These are phyloP conservation scores for Urosaurus nigricauda DNA, from an alignment of 2,797 vertebrate genomes.

Conservation along the genomic window DNA sequence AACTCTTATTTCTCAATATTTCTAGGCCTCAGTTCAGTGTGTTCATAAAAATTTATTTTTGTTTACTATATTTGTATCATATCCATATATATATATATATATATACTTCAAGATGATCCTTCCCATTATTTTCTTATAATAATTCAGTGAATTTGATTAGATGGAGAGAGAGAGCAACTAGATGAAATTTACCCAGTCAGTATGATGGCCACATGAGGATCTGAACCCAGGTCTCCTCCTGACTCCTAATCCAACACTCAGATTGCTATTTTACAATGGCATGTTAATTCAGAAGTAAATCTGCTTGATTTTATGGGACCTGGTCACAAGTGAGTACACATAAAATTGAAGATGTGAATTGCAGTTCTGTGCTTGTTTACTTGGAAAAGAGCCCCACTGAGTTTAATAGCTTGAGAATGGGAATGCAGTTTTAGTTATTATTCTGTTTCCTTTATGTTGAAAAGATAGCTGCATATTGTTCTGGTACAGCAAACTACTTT, in stretches of 20 bases:
- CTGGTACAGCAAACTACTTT: conserved; percentile 7
- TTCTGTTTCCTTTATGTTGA: conserved; percentile 35
- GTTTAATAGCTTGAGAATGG: not conserved
- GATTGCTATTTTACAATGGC: not conserved
- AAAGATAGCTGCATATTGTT: not conserved
- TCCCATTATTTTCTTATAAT: not conserved
- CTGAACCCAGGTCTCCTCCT: not conserved
- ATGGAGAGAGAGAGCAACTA: no score
- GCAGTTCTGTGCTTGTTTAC: not conserved
- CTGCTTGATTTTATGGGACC: not conserved
- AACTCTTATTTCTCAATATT: not conserved
- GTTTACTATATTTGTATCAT: no score
- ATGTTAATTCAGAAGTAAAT: not conserved
- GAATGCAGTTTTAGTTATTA: conserved; percentile 48
- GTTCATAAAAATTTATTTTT: not conserved
- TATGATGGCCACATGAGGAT: not conserved
- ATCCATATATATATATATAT: no score
- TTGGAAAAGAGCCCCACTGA: not conserved
- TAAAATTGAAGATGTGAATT: not conserved
- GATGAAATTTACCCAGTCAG: not conserved
- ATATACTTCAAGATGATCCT: no score
- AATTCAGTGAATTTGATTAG: no score
- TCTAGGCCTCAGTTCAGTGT: not conserved
- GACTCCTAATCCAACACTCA: not conserved
- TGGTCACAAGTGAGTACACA: not conserved